phyloP scores from a whole-genome alignment of 2,797 vertebrate species.

The Malacoraja senta region DNA sequence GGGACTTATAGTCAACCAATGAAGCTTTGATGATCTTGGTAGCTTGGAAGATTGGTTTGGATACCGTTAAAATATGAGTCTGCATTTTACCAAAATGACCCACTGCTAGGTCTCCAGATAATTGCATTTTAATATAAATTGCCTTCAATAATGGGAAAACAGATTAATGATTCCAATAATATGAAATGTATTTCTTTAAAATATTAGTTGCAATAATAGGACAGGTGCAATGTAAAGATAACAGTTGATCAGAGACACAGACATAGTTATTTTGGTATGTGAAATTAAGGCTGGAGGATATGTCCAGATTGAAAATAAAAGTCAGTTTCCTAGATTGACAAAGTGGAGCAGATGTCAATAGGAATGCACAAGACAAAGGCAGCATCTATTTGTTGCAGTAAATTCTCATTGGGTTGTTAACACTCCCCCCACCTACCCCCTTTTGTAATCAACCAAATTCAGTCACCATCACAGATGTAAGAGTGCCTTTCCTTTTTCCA shows the following conservation, averaged over 20 bases:
- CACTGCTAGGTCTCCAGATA: not conserved
- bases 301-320: not conserved
- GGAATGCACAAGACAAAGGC: not conserved
- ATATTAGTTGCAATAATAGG: not conserved
- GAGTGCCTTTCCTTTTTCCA: not conserved
- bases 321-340: not conserved
- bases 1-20: not conserved
- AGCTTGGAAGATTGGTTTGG: not conserved
- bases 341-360: not conserved
- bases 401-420: not conserved
- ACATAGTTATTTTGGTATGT: not conserved
- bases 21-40: not conserved
- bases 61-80: not conserved
- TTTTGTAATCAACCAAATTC: not conserved
- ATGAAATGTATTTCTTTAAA: not conserved
- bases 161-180: not conserved
- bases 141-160: not conserved
- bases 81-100: not conserved
- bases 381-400: not conserved
- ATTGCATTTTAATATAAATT: not conserved
- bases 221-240: not conserved
- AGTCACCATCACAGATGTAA: not conserved
- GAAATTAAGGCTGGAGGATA: not conserved
- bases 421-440: not conserved
- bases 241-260: not conserved